A percentile compares a stretch with the other conserved stretches of the same genome.
Evolutionary conservation across 1,140 invertebrate species (phyloP).

Genomic region (Charaxes varanes): DNA sequence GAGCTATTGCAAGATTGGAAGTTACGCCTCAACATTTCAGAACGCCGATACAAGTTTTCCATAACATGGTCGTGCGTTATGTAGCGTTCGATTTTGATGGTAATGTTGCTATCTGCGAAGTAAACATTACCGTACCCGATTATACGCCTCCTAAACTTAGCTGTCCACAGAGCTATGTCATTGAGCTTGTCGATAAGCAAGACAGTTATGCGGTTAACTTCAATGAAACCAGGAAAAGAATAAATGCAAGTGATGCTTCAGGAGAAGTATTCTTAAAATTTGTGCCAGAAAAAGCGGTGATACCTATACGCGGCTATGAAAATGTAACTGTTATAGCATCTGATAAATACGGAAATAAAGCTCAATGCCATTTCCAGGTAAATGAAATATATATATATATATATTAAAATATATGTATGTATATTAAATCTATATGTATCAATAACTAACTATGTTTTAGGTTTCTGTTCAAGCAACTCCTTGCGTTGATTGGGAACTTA

Average conservation of each 20-base stretch:
- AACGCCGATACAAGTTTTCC: constrained; percentile 91
- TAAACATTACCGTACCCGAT: constrained; percentile 95
- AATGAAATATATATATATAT: background rate
- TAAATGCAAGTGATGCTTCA: constrained; percentile 92
- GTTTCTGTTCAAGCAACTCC: constrained; percentile 93
- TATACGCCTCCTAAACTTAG: constrained; percentile 94
- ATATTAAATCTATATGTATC: background rate
- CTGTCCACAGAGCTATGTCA: constrained; percentile 96
- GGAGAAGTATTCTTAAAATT: constrained; percentile 90
- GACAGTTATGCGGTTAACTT: constrained; percentile 94
- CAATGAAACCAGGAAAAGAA: constrained; percentile 89
- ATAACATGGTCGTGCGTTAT: constrained; percentile 95
- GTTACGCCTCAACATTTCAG: constrained; percentile 93
- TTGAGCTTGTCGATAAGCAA: constrained; percentile 92
- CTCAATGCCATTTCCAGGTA: constrained; percentile 95
- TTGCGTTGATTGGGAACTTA: constrained; percentile 95
- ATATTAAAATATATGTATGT: background rate
- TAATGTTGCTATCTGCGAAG: constrained; percentile 97
- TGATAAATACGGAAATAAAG: constrained; percentile 92
- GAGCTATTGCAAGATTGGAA: constrained; percentile 92
- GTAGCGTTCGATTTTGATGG: constrained; percentile 97
- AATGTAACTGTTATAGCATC: constrained; percentile 94
- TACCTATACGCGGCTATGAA: constrained; percentile 92
- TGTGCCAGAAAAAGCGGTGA: constrained; percentile 88
- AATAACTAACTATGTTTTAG: constrained; percentile 45